Evolutionary conservation across 2,113 vertebrate species (phyloP).

Genomic region (Empidonax traillii): DNA sequence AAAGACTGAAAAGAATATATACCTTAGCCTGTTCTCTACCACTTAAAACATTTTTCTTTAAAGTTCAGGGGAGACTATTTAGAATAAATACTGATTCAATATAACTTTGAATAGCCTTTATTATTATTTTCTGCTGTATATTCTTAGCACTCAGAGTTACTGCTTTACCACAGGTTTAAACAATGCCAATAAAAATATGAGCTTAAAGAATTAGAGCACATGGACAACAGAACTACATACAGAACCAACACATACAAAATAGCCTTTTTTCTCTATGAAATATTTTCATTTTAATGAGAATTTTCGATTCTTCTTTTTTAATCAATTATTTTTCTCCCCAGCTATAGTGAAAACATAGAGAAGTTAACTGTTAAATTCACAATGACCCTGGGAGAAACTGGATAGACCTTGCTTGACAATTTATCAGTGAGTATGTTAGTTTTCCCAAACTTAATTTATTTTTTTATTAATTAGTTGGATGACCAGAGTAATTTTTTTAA

Average conservation of each 20-base stretch:
- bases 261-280: background rate
- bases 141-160: background rate
- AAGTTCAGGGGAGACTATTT: background rate
- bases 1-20: background rate
- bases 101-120: background rate
- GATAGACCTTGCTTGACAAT: background rate
- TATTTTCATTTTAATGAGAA: background rate
- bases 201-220: background rate
- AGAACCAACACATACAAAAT: background rate
- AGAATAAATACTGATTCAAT: background rate
- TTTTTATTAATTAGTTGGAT: background rate
- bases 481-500: background rate
- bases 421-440: background rate
- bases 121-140: background rate
- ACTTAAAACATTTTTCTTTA: background rate
- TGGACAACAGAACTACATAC: background rate
- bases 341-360: background rate
- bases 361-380: constrained; percentile 11
- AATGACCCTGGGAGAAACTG: background rate
- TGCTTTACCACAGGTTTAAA: background rate
- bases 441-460: background rate
- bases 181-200: background rate
- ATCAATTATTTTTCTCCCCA: background rate
- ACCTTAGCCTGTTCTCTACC: background rate
- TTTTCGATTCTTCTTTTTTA: background rate